Conservation (phyloP, 2,113 vertebrate species). For the Hemibagrus wyckioides region DNA sequence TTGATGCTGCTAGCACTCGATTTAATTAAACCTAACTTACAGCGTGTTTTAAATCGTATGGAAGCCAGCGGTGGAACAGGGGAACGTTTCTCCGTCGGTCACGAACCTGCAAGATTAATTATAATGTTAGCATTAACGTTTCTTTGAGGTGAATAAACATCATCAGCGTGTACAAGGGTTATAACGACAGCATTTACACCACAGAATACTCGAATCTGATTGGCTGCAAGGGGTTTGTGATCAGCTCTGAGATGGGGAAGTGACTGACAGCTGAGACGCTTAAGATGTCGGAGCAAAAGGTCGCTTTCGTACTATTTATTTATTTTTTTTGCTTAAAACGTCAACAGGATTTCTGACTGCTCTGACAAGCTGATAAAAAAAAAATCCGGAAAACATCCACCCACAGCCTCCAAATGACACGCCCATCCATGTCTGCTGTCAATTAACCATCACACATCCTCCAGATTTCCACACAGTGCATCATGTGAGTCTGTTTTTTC, state of each 20-base stretch:
- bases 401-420: neutral
- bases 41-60: neutral
- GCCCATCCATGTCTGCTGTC: conserved; percentile 10
- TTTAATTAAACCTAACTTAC: neutral
- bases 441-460: neutral
- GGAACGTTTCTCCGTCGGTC: neutral
- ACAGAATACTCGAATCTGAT: neutral
- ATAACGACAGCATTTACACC: neutral
- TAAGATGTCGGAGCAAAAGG: neutral
- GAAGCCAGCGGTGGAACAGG: neutral
- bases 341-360: neutral
- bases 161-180: neutral
- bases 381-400: conserved; percentile 7
- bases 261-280: neutral
- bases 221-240: neutral
- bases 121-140: neutral
- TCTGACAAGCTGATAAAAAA: conserved; percentile 6
- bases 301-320: neutral
- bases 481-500: neutral
- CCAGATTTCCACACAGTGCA: neutral
- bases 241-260: neutral
- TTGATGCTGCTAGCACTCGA: neutral
- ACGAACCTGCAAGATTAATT: neutral
- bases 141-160: neutral
- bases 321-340: neutral